Conservation (phyloP, 2,888 invertebrate species). For the Toxonevra muliebris region DNA sequence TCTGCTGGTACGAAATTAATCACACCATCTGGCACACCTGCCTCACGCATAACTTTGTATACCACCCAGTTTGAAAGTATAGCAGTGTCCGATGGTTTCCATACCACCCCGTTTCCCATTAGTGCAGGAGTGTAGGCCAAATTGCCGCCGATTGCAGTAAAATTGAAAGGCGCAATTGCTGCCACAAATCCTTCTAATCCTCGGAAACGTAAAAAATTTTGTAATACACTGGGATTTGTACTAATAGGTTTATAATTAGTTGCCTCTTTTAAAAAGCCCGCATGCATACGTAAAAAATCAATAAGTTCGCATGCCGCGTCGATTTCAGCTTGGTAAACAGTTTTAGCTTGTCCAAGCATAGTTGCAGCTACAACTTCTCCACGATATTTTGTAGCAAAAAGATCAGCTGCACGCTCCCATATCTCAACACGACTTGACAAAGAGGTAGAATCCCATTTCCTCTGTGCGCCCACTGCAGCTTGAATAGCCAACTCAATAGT, state of each 20-base stretch:
- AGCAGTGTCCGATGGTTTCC: conserved; percentile 98
- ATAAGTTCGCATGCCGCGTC: conserved; percentile 94
- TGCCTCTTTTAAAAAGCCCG: conserved; percentile 81
- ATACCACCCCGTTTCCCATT: conserved; percentile 92
- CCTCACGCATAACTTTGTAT: conserved; percentile 91
- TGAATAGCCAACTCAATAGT: conserved; percentile 84
- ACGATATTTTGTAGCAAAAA: conserved; percentile 87
- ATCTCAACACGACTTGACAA: conserved; percentile 81
- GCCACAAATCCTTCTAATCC: conserved; percentile 97
- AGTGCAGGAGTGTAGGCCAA: conserved; percentile 86
- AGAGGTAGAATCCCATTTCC: conserved; percentile 85
- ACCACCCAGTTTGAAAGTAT: conserved; percentile 93
- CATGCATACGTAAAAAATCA: conserved; percentile 89
- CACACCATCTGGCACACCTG: conserved; percentile 93
- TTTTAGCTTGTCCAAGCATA: conserved; percentile 96
- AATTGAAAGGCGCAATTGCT: conserved; percentile 97
- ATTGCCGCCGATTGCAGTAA: conserved; percentile 98
- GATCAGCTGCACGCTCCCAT: conserved; percentile 85
- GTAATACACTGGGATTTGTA: conserved; percentile 73
- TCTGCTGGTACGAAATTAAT: conserved; percentile 96
- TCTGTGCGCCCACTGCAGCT: conserved; percentile 77
- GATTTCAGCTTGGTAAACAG: conserved; percentile 93
- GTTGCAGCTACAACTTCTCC: conserved; percentile 91
- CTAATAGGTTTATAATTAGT: conserved; percentile 90
- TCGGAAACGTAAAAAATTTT: conserved; percentile 84